Evolutionary conservation across 2,888 invertebrate genomes (phyloP), one percentile per base, ranked within the genome.

Genomic region (Orchesellides sinensis): DNA sequence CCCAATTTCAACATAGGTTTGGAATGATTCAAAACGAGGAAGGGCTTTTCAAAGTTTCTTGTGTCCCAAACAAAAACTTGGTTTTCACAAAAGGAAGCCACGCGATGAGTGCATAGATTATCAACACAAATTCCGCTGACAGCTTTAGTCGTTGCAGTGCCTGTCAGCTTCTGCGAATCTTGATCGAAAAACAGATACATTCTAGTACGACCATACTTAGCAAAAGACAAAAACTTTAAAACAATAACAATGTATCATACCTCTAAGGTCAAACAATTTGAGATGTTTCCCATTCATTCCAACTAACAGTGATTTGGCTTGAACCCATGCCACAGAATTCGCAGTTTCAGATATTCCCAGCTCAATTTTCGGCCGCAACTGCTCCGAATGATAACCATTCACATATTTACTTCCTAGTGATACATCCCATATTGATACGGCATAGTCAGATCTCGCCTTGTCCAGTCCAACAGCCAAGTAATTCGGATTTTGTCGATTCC

Each of bases 251-350:
- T 66, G 2, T n/a, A 5, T 0, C 88, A 89, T 90, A 96, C 97
- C 97, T 92, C 98, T 92, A 3, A 97, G 92, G 91, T 98, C 98
- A 89, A 96, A 95, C 40, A 98, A 92, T 90, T 96, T 96, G 54
- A 98, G 93, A 88, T 94, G 93, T 89, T 97, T 97, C 88, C 94
- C 93, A 90, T 96, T 97, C 92, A 97, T 95, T 61, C 97, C 97
- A n/a, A 96, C 94, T 0, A 96, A 93, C 35, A 98, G 92, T 1
- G 95, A 93, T 87, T 94, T 93, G 70, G 93, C 92, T 81, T 94
- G 93, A 81, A 95, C 94, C 98, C 98, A 98, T 49, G 95, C 93
- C 29, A 97, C 91, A 4, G 96, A 96, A 90, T 96, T 94, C 0
- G 95, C 94, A 0, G 94, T 93, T 90, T 98, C 98, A 0, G 96